A percentile compares a stretch with the other conserved stretches of the same genome.
phyloP scores from a whole-genome alignment of 2,888 invertebrate species.

The Aphodius sticticus region DNA sequence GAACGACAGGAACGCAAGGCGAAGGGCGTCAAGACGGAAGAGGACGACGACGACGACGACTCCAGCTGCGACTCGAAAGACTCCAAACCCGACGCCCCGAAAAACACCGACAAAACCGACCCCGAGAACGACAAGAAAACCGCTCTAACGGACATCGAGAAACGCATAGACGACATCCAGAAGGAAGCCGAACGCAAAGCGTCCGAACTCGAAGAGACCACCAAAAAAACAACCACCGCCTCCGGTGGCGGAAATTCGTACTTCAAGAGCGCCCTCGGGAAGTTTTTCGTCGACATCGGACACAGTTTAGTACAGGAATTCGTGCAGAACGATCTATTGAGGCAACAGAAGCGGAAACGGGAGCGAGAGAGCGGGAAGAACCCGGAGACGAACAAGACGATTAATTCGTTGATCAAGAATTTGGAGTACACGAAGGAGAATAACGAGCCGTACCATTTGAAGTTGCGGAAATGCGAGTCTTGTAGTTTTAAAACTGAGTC shows the following conservation, averaged over 20 bases:
- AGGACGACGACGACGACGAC: neutral
- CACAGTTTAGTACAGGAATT: slow-evolving; percentile 90
- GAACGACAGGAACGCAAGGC: slow-evolving; percentile 45
- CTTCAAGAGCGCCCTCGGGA: slow-evolving; percentile 87
- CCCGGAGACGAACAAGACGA: slow-evolving; percentile 78
- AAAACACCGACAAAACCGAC: neutral
- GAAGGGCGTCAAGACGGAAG: neutral
- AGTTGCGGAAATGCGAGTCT: slow-evolving; percentile 83
- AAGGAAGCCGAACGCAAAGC: slow-evolving; percentile 63
- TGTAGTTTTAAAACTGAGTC: slow-evolving; percentile 93
- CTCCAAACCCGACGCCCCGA: neutral
- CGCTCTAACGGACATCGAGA: slow-evolving; percentile 57
- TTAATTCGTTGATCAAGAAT: slow-evolving; percentile 83
- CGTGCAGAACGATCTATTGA: slow-evolving; percentile 90
- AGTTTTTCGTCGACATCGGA: slow-evolving; percentile 92
- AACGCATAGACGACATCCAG: slow-evolving; percentile 45
- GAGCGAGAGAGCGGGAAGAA: slow-evolving; percentile 74
- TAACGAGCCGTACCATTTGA: slow-evolving; percentile 79
- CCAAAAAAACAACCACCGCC: slow-evolving; percentile 40
- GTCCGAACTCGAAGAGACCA: slow-evolving; percentile 63
- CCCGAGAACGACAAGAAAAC: slow-evolving; percentile 42
- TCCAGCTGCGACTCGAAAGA: neutral
- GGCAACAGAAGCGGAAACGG: slow-evolving; percentile 85
- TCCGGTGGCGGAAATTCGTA: slow-evolving; percentile 62
- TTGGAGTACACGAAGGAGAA: slow-evolving; percentile 87